Evolutionary conservation across 2,888 invertebrate genomes (phyloP).

Genomic region (Leucophenga montana): DNA sequence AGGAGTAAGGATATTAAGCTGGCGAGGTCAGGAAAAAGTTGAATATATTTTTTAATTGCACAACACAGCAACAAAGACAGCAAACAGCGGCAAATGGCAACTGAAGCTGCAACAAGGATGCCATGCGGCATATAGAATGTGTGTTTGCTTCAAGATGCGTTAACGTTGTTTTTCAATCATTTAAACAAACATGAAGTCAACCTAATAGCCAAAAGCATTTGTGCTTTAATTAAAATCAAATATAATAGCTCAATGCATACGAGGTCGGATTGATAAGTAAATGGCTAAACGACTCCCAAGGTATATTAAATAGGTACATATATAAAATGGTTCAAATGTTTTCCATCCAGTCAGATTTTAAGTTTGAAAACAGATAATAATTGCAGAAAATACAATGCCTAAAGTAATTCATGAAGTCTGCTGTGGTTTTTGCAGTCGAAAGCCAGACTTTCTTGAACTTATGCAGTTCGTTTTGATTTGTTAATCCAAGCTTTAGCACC

Average conservation of each 20-base stretch:
- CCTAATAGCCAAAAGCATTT: slow-evolving; percentile 10
- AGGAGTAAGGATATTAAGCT: too few species aligned
- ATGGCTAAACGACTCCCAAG: too few species aligned
- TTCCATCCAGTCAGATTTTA: too few species aligned
- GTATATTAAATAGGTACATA: too few species aligned
- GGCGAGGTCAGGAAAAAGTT: not conserved
- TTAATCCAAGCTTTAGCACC: too few species aligned
- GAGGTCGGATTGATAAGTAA: not conserved
- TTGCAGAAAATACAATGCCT: too few species aligned
- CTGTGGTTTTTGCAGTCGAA: too few species aligned
- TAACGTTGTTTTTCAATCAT: slow-evolving; percentile 24
- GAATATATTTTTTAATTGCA: slow-evolving; percentile 15
- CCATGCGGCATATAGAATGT: not conserved
- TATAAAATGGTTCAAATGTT: too few species aligned
- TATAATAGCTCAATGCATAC: not conserved
- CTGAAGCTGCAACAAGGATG: not conserved
- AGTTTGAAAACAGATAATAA: too few species aligned
- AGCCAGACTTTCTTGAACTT: too few species aligned
- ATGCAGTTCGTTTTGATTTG: too few species aligned
- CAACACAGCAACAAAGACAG: not conserved
- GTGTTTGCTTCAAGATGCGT: not conserved
- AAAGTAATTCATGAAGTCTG: too few species aligned
- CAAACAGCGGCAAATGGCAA: not conserved
- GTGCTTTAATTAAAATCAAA: slow-evolving; percentile 21
- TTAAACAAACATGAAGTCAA: slow-evolving; percentile 9